These are phyloP conservation scores for Spizaetus ornatus DNA, from an alignment of 2,113 vertebrate genomes.

Conservation along the genomic window DNA sequence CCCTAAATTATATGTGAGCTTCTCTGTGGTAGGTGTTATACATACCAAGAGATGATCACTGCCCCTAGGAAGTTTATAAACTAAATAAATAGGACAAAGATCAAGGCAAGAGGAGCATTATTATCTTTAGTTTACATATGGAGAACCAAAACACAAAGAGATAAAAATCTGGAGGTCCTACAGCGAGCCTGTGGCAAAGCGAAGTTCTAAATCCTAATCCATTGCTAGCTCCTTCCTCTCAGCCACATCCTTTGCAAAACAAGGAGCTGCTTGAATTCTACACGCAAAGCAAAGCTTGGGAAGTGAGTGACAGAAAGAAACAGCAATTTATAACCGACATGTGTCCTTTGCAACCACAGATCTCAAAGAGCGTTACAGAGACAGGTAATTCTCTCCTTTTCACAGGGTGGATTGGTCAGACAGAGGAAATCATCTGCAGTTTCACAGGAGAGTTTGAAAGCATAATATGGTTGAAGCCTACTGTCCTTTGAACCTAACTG, in stretches of 20 bases:
- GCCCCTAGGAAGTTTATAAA: constrained; percentile 7
- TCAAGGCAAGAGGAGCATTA: constrained; percentile 13
- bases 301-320: background rate
- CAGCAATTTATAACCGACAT: background rate
- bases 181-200: background rate
- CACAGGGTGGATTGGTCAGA: background rate
- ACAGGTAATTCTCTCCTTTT: background rate
- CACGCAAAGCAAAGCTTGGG: background rate
- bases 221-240: background rate
- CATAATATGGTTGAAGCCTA: background rate
- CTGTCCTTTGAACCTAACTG: background rate
- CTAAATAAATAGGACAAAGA: constrained; percentile 24
- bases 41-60: background rate
- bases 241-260: background rate
- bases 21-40: background rate
- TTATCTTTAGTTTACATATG: constrained; percentile 26
- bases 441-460: background rate
- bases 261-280: background rate
- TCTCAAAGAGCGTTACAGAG: background rate
- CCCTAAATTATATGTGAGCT: background rate
- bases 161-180: background rate
- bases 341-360: background rate
- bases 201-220: background rate
- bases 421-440: background rate
- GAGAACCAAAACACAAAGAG: background rate